Evolutionary conservation across 2,888 invertebrate species (phyloP), one percentile per base, ranked within the genome.

Genomic region (Ryuthela nishihirai): DNA sequence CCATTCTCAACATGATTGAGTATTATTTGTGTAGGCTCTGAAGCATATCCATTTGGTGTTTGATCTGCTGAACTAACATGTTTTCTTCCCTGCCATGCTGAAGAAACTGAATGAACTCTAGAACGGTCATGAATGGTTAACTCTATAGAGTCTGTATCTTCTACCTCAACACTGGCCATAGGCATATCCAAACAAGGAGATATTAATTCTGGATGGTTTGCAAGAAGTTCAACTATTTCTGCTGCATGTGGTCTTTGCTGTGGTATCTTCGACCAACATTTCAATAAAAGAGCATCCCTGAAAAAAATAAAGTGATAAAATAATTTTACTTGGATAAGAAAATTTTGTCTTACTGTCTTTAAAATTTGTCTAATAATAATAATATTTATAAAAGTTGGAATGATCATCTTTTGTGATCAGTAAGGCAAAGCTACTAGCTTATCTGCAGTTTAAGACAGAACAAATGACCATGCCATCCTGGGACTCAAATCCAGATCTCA

Each of bases 191-290:
- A 77, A 69, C 87, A 86, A 0, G 92, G 88, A 20, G 83, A 76
- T 44, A 93, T 77, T 49, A 92, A 80, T 4, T 85, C 81, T 15
- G 87, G 85, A 72, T 85, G 83, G 68, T 83, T 85, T 2, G 85
- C 85, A 56, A 93, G 79, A 70, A 85, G 84, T 60, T 88, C 88
- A 1, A 88, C 86, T 55, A 93, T 84, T 74, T 86, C 87, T 0
- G 83, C 80, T 0, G 90, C 87, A 2, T 82, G 79, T 3, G 89
- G 88, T 18, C 93, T 82, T 67, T 81, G 80, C 61, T 81, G 80
- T 25, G 82, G 76, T 49, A 86, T 84, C 58, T 78, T 78, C 64
- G 81, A 81, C 89, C 92, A 91, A 73, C 92, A 92, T 24, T 85
- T 82, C 69, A 82, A 82, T 68, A 93, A 81, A 50, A 92, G 76